Percentiles rank a stretch among this genome's conserved stretches.
Conservation (phyloP, 1,140 invertebrate genomes). For the Drosophila athabasca region DNA sequence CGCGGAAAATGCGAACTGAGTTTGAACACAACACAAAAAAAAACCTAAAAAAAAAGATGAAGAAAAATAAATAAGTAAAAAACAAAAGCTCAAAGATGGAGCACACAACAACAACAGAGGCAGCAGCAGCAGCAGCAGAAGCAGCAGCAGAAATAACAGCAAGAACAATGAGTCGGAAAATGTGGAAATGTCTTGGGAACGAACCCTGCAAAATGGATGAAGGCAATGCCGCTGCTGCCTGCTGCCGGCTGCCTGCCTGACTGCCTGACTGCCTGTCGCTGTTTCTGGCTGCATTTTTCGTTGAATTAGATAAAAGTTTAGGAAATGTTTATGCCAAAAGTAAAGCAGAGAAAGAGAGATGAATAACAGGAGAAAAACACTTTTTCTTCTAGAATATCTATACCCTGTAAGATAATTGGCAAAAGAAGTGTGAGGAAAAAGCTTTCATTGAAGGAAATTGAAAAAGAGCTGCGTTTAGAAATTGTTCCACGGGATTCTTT, state of each 20-base stretch:
- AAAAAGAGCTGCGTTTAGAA: too few relatives aligned
- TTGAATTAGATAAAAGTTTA: conserved; percentile 81
- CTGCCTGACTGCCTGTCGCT: conserved; percentile 1
- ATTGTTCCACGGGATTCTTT: too few relatives aligned
- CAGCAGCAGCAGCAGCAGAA: conserved; percentile 23
- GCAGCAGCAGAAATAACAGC: conserved; percentile 33
- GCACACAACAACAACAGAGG: conserved; percentile 33
- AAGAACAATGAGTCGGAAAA: conserved; percentile 77
- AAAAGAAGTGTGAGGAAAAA: too few relatives aligned
- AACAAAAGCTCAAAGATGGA: conserved; percentile 57
- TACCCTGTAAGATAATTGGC: conserved; percentile 1
- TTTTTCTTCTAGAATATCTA: conserved; percentile 5
- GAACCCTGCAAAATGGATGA: conserved; percentile 73
- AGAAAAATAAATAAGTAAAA: conserved; percentile 46
- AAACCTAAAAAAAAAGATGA: conserved; percentile 17
- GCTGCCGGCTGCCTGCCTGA: conserved; percentile 9
- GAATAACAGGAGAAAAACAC: conserved; percentile 30
- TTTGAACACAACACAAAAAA: conserved; percentile 10
- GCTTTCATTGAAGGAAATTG: too few relatives aligned
- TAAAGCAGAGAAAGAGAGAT: conserved; percentile 35
- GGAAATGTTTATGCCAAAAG: conserved; percentile 79
- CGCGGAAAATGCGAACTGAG: conserved; percentile 60
- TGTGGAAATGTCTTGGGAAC: conserved; percentile 80
- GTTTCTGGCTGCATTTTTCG: conserved; percentile 62
- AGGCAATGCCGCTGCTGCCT: conserved; percentile 24